phyloP scores from a whole-genome alignment of 2,113 vertebrate genomes.

The Saccopteryx bilineata region DNA sequence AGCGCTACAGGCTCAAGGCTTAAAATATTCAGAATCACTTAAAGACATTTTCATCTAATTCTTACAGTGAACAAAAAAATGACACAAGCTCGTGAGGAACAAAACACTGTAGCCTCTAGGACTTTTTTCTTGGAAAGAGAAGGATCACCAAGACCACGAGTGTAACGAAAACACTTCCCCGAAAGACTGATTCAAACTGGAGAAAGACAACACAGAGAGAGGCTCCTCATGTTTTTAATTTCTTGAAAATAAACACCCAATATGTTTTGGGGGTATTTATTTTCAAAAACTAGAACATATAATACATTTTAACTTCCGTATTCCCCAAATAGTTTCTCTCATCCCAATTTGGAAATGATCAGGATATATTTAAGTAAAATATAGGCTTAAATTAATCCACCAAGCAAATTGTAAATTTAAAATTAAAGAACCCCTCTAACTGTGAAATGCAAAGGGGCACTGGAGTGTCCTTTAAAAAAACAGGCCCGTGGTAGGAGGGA shows the following conservation, averaged over 20 bases:
- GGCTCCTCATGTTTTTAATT: constrained; percentile 76
- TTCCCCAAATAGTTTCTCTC: constrained; percentile 57
- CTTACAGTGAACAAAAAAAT: constrained; percentile 79
- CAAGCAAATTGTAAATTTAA: constrained; percentile 74
- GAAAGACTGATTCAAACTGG: not conserved
- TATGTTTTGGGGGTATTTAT: not conserved
- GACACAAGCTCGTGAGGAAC: constrained; percentile 60
- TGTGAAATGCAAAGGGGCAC: constrained; percentile 69
- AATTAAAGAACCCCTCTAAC: constrained; percentile 15
- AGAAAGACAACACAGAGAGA: constrained; percentile 1
- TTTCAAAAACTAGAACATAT: constrained; percentile 59
- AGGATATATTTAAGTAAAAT: constrained; percentile 81
- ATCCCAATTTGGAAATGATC: constrained; percentile 79
- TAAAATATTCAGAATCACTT: constrained; percentile 79
- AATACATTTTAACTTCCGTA: not conserved
- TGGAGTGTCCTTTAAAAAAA: constrained; percentile 84
- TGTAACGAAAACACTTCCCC: not conserved
- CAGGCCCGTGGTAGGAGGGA: constrained; percentile 71
- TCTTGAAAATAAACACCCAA: constrained; percentile 40
- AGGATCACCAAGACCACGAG: constrained; percentile 4
- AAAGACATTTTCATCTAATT: constrained; percentile 57
- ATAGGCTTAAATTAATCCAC: constrained; percentile 83
- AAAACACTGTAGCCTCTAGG: constrained; percentile 38
- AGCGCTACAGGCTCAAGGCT: constrained; percentile 46
- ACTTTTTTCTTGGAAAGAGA: constrained; percentile 48